Conservation (phyloP, 2,797 vertebrate species). For the Scyliorhinus canicula region DNA sequence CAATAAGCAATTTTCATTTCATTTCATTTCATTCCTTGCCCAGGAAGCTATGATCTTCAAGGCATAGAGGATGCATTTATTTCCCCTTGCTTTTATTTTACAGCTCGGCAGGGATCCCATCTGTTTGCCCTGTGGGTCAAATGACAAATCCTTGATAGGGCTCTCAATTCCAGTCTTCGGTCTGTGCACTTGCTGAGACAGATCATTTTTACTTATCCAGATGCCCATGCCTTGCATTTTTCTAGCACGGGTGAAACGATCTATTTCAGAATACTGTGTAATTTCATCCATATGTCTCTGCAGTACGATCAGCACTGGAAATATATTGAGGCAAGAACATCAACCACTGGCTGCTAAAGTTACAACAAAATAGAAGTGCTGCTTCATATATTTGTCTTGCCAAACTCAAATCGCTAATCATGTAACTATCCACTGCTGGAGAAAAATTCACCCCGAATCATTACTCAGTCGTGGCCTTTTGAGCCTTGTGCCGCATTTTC, state of each 20-base stretch:
- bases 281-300: not conserved
- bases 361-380: not conserved
- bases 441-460: not conserved
- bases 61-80: not conserved
- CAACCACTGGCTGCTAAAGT: not conserved
- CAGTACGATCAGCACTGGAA: not conserved
- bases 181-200: not conserved
- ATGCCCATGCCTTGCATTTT: too few species aligned
- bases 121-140: slow-evolving; percentile 24
- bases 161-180: not conserved
- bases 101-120: slow-evolving; percentile 5
- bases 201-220: not conserved
- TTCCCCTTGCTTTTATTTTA: slow-evolving; percentile 20
- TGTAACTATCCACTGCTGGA: too few species aligned
- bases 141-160: not conserved
- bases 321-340: not conserved
- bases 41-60: slow-evolving; percentile 16
- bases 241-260: not conserved
- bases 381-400: not conserved
- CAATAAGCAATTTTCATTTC: too few species aligned
- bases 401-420: not conserved
- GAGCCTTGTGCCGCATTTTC: not conserved
- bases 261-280: not conserved
- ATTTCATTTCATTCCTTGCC: too few species aligned
- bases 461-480: not conserved